Percentiles rank a stretch among this genome's conserved stretches.
Conservation (phyloP, 1,140 invertebrate genomes). For the Microvelia longipes region DNA sequence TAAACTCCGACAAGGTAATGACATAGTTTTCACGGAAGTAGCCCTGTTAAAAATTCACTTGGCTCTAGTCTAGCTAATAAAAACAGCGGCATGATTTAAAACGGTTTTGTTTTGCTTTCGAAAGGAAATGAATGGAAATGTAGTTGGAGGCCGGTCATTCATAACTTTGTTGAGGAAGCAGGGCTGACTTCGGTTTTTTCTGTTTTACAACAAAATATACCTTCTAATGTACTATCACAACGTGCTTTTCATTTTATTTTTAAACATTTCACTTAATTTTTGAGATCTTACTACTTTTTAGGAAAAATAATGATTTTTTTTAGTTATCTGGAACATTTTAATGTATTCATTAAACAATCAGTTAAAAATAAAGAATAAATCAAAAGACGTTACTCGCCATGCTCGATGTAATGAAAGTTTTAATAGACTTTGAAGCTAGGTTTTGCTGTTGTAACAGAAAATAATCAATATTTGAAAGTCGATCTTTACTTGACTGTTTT, state of each 20-base stretch:
- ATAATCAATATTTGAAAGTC: no score
- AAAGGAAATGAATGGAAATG: background rate
- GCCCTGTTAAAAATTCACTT: no score
- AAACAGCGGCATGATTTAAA: background rate
- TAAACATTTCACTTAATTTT: background rate
- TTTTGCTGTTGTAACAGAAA: background rate
- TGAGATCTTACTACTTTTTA: background rate
- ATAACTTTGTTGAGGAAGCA: background rate
- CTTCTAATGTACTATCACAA: background rate
- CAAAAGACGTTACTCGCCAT: background rate
- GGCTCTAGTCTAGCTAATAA: no score
- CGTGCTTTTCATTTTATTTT: background rate
- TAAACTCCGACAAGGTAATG: no score
- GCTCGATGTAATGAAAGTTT: background rate
- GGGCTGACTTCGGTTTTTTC: background rate
- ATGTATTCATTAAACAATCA: background rate
- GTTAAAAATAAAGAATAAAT: background rate
- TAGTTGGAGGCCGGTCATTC: background rate
- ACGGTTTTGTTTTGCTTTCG: background rate
- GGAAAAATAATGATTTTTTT: background rate
- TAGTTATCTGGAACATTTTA: background rate
- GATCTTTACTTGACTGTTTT: background rate
- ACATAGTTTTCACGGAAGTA: no score
- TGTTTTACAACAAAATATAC: background rate
- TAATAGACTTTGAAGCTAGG: background rate